Conservation (phyloP, 2,113 vertebrate species). For the Aplodontia rufa region DNA sequence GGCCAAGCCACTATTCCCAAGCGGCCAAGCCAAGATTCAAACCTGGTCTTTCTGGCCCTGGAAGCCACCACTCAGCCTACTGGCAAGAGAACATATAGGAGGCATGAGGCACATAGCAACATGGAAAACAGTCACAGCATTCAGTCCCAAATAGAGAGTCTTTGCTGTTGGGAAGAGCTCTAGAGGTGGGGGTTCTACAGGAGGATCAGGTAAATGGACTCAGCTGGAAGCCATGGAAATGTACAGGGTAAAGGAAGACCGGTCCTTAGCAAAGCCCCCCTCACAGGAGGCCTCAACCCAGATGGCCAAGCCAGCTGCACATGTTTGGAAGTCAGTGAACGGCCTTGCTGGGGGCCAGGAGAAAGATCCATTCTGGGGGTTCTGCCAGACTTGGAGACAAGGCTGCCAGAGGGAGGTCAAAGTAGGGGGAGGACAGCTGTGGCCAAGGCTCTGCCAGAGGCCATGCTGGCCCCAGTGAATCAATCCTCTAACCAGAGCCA, state of each 20-base stretch:
- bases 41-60: background rate
- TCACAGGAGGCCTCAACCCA: constrained; percentile 14
- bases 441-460: constrained; percentile 64
- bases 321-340: constrained; percentile 67
- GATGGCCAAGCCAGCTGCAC: constrained; percentile 62
- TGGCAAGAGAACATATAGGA: background rate
- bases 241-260: background rate
- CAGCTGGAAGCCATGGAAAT: background rate
- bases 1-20: background rate
- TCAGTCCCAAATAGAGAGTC: background rate
- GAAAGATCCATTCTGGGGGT: constrained; percentile 69
- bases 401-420: constrained; percentile 61
- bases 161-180: background rate
- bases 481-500: constrained; percentile 56
- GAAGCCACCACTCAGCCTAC: background rate
- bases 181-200: background rate
- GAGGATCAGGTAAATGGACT: background rate
- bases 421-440: constrained; percentile 70
- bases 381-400: constrained; percentile 68
- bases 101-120: background rate
- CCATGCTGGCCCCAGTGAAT: constrained; percentile 50
- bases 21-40: background rate
- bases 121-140: background rate
- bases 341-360: constrained; percentile 67
- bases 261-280: background rate